Evolutionary conservation across 2,888 invertebrate species (phyloP), one percentile per base, ranked within the genome.

Genomic region (Drosophila buzzatii): DNA sequence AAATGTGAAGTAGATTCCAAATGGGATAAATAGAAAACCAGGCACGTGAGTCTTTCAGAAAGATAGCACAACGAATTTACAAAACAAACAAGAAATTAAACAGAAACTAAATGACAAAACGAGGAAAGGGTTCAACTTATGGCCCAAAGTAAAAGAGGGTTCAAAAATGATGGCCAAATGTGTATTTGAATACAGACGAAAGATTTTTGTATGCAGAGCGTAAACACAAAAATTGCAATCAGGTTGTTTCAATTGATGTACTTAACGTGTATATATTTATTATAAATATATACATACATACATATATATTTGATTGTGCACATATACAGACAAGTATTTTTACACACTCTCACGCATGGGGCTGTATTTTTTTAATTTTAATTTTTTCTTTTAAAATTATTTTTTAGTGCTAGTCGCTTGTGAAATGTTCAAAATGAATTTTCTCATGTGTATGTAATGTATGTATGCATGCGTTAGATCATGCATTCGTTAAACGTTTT

Each of bases 11-110:
- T 27, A 9, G 16, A 39, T 39, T 7, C 16, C 37, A n/a, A 49
- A 5, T 2, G 1, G 2, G 18, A 23, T 16, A 16, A 53, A 39
- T 41, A 27, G 51, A 14, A 35, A 18, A 35, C 23, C 3, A 39
- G 12, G 0, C n/a, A 31, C 49, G 37, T 55, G 76, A 27, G 18
- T 10, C 20, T 9, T 61, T 59, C 37, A 14, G 52, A 59, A 37
- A 63, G 49, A 16, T 41, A 78, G 79, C 73, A 81, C 85, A 89
- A 89, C 85, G 85, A 85, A 89, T 85, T 85, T 79, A 88, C 79
- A 60, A 71, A 56, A 41, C 23, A 33, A 44, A 39, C 16, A 16
- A 39, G 7, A n/a, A 33, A 27, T 27, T 5, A 58, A 9, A 59
- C 16, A 10, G 7, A 18, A 4, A 41, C 18, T 39, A 41, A 5